A percentile compares a stretch with the other conserved stretches of the same genome.
These are phyloP conservation scores for Busseola fusca DNA, from an alignment of 2,888 invertebrate species.

Conservation along the genomic window DNA sequence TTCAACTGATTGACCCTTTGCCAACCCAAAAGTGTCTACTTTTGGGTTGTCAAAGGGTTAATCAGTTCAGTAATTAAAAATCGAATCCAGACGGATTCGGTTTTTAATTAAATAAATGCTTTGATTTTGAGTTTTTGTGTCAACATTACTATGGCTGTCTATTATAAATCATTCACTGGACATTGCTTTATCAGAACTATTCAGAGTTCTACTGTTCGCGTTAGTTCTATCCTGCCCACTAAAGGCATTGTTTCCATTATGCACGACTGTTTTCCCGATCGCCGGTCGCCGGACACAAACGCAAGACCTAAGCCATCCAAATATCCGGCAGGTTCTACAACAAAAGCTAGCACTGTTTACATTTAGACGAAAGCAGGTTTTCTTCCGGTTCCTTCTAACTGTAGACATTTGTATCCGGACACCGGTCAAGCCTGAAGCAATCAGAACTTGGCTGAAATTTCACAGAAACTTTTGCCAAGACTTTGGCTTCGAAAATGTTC, in stretches of 20 bases:
- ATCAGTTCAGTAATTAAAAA: no score
- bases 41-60: no score
- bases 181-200: not conserved
- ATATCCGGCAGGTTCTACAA: constrained; percentile 9
- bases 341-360: constrained; percentile 1
- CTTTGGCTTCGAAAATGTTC: not conserved
- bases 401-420: constrained; percentile 9
- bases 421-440: not conserved
- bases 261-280: not conserved
- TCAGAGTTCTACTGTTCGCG: not conserved
- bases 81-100: no score
- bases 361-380: constrained; percentile 14
- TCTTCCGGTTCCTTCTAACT: constrained; percentile 14
- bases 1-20: not conserved
- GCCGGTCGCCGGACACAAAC: constrained; percentile 12
- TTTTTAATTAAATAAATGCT: not conserved
- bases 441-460: constrained; percentile 8
- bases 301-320: not conserved
- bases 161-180: not conserved
- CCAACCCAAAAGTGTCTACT: not conserved
- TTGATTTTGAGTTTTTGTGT: not conserved
- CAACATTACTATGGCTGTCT: not conserved
- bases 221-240: not conserved
- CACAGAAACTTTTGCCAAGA: not conserved
- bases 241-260: constrained; percentile 9